Conservation (phyloP, 2,797 vertebrate genomes). For the Lophius americanus region DNA sequence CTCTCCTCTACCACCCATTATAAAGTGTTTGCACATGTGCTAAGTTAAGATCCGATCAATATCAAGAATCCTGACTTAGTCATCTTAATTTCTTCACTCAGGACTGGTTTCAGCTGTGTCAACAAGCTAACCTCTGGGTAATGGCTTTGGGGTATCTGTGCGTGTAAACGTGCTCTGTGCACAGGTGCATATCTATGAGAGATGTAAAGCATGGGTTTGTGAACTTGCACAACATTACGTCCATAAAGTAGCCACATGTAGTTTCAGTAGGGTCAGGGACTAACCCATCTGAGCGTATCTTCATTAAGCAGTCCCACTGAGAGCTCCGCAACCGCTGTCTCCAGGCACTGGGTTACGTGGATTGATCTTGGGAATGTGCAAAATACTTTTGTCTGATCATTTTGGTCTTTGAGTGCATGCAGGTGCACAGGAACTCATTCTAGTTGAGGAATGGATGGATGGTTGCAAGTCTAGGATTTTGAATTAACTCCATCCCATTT, state of each 20-base stretch:
- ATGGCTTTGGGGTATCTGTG: constrained; percentile 14
- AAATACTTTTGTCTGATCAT: no score
- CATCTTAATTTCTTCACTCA: constrained; percentile 33
- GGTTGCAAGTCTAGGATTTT: no score
- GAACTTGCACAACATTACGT: not conserved
- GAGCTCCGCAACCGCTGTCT: constrained; percentile 50
- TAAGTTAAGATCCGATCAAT: constrained; percentile 18
- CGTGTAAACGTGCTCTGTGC: not conserved
- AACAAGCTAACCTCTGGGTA: constrained; percentile 33
- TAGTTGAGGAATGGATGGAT: no score
- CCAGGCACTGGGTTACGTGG: not conserved
- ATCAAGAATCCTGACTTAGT: constrained; percentile 21
- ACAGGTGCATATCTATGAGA: not conserved
- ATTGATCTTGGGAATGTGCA: no score
- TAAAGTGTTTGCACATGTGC: constrained; percentile 13
- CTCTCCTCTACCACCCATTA: not conserved
- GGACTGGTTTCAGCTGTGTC: constrained; percentile 21
- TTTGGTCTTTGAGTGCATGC: no score
- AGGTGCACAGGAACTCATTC: no score
- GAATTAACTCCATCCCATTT: no score
- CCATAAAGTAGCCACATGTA: not conserved
- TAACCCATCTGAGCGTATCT: constrained; percentile 30
- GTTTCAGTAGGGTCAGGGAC: not conserved
- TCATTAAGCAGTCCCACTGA: constrained; percentile 38
- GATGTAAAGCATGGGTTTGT: constrained; percentile 1